Conservation (phyloP, 2,113 vertebrate species). For the Osmerus eperlanus region DNA sequence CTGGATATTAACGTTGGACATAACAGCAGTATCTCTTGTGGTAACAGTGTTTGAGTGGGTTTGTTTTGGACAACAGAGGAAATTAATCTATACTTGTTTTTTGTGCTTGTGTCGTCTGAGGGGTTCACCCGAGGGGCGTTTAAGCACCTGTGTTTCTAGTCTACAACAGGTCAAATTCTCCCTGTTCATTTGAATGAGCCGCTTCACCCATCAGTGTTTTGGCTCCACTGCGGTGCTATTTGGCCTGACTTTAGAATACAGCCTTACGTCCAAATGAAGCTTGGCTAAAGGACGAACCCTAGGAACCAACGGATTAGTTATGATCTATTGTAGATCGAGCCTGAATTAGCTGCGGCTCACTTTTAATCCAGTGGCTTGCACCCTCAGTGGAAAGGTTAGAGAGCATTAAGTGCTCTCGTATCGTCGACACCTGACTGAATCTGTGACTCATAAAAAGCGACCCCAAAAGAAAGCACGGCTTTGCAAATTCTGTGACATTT, state of each 20-base stretch:
- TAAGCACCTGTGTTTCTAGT: constrained; percentile 7
- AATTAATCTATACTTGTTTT: background rate
- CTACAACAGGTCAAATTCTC: constrained; percentile 8
- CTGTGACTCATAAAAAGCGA: constrained; percentile 7
- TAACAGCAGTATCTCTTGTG: constrained; percentile 26
- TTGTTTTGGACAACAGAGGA: constrained; percentile 8
- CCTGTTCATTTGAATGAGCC: constrained; percentile 17
- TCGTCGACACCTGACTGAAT: background rate
- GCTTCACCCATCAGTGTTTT: background rate
- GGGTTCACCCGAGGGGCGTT: background rate
- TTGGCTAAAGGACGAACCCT: background rate
- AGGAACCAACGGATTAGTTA: background rate
- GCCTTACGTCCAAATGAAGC: too few relatives aligned
- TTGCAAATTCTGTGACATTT: background rate
- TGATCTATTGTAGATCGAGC: too few relatives aligned
- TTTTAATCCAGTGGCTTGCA: too few relatives aligned
- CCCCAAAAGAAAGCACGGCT: background rate
- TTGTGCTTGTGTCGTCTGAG: background rate
- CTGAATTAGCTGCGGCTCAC: too few relatives aligned
- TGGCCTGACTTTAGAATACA: background rate
- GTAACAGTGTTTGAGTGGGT: constrained; percentile 16
- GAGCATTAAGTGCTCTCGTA: background rate
- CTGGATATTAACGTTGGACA: background rate
- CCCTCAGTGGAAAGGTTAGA: too few relatives aligned
- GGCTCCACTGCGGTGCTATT: background rate